phyloP scores from a whole-genome alignment of 92 coral and sea anemone genomes.

The Porites evermanni region DNA sequence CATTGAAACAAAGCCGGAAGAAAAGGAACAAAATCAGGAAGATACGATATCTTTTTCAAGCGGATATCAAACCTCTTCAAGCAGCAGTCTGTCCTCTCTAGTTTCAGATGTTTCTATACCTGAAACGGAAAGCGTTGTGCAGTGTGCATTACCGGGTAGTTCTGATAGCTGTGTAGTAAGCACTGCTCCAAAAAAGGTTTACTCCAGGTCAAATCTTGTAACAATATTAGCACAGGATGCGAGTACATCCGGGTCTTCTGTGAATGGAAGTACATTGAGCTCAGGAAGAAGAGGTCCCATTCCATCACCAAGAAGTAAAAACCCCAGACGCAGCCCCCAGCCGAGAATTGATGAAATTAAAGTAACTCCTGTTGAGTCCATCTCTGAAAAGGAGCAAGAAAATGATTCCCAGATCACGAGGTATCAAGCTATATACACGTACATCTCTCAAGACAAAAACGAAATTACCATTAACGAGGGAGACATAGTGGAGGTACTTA shows the following conservation, averaged over 20 bases:
- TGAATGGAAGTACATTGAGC: constrained; percentile 1
- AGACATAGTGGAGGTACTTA: constrained; percentile 63
- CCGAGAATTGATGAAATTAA: not conserved
- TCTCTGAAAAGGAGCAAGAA: constrained; percentile 20
- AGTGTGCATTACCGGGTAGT: constrained; percentile 13
- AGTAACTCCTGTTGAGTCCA: not conserved
- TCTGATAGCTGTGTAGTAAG: not conserved
- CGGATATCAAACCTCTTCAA: constrained; percentile 44
- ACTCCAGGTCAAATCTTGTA: constrained; percentile 12
- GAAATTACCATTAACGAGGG: constrained; percentile 66
- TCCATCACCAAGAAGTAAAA: constrained; percentile 28
- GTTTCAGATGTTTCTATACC: constrained; percentile 11
- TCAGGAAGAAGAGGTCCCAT: constrained; percentile 34
- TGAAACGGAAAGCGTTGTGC: constrained; percentile 1
- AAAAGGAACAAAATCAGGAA: constrained; percentile 8
- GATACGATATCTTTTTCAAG: constrained; percentile 32
- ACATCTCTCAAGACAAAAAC: constrained; percentile 54
- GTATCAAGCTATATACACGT: constrained; percentile 18
- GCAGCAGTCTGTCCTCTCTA: constrained; percentile 32
- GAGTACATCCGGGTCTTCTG: not conserved
- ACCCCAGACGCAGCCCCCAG: not conserved
- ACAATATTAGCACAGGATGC: constrained; percentile 29
- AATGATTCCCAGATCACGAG: not conserved
- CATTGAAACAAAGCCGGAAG: constrained; percentile 2
- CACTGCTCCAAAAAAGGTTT: not conserved